phyloP scores from a whole-genome alignment of 2,888 invertebrate species.

The Lampropteryx suffumata region DNA sequence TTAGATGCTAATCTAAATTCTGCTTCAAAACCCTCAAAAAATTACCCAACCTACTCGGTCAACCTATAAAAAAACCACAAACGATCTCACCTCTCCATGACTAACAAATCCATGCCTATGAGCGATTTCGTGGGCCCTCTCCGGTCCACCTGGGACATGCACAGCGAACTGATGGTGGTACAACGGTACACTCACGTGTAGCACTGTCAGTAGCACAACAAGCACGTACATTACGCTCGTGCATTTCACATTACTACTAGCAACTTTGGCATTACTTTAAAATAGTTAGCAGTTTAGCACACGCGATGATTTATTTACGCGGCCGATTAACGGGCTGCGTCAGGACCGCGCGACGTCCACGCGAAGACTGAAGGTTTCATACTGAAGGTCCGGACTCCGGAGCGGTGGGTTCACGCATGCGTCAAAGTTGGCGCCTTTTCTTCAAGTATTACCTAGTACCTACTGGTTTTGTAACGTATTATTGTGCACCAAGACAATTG shows the following conservation, averaged over 20 bases:
- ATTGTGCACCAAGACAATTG: constrained; percentile 75
- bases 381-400: constrained; percentile 19
- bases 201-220: constrained; percentile 70
- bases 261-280: constrained; percentile 36
- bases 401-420: constrained; percentile 32
- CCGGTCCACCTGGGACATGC: constrained; percentile 83
- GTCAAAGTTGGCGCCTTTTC: constrained; percentile 75
- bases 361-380: constrained; percentile 55
- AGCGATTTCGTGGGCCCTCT: constrained; percentile 66
- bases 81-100: constrained; percentile 71
- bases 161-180: constrained; percentile 87
- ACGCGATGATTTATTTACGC: constrained; percentile 35
- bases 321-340: constrained; percentile 44
- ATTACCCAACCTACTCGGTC: too few species aligned
- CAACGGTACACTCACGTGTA: constrained; percentile 71
- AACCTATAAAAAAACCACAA: too few species aligned
- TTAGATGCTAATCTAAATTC: too few species aligned
- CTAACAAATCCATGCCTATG: constrained; percentile 75
- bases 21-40: too few species aligned
- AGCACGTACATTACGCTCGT: constrained; percentile 72
- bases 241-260: constrained; percentile 71
- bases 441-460: constrained; percentile 56
- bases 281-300: constrained; percentile 34
- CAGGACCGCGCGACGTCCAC: constrained; percentile 44
- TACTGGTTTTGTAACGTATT: constrained; percentile 52